Base-by-base conservation (phyloP, 2,113 vertebrate genomes). In the Rhombomys opimus region DNA sequence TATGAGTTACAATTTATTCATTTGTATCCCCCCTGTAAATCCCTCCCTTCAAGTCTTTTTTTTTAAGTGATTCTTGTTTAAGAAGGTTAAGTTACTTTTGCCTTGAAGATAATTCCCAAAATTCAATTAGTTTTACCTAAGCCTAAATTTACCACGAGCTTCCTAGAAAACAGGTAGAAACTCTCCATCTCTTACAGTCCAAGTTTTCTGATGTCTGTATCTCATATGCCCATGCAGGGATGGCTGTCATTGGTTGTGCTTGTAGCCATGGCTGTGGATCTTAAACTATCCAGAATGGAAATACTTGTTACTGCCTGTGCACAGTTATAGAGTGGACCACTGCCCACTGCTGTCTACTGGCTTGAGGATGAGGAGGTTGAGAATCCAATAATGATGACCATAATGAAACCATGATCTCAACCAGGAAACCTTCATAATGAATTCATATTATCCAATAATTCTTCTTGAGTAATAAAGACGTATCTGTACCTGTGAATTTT, bases 301-400 rank as follows among this genome's bases (percentile, higher is more conserved):
- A 14, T 50, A 94, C 63, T 0, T 97, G 97, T 59, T 97, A 97
- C 52, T 80, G 94, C 41, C 96, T 97, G 50, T 97, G 96, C 5
- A 0, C 1, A 8, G 3, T 7, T 5, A 70, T 97, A 0, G 96
- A 87, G 72, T 96, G 96, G 97, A 85, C 95, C 50, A n/a, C 89
- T 1, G 95, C 94, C 73, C 80, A 5, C 72, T 95, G 95, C 84
- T 96, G 96, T 25, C 59, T 0, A 5, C 9, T 93, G 67, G 12
- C 2, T 10, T 95, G 30, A 91, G 18, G 20, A 1, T 57, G 52
- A 67, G 12, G 20, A 94, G 25, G 17, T 17, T 14, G 41, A 86
- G 15, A 50, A 86, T 0, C 41, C 41, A 22, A 2, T 20, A 86
- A 23, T 86, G 27, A 65, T 32, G 59, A 86, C 10, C 0, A 12